Evolutionary conservation across 1,140 invertebrate genomes (phyloP), one percentile per base, ranked within the genome.

Genomic region (Achatina immaculata): DNA sequence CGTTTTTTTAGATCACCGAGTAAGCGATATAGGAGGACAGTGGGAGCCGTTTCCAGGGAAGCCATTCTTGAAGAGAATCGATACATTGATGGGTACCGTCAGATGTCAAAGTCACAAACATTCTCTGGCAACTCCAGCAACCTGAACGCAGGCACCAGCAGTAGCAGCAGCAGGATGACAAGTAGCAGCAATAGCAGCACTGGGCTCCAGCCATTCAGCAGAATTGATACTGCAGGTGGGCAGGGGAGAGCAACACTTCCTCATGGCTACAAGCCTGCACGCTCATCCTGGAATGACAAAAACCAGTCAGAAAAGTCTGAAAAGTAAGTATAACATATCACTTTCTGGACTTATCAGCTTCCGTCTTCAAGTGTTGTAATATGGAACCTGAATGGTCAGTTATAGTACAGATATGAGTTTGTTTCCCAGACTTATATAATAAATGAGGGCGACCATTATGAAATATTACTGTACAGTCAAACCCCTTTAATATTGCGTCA

Each of bases 1-100:
- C 2, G 28, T 75, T 78, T 81, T 81, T 88, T 71, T 87, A 94
- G 94, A 89, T 94, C 93, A 73, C 94, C 93, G 28, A 94, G 94
- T 88, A 94, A 94, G 90, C 91, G 92, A 84, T 89, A 93, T 79
- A 92, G 94, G 38, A 92, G 93, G 76, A 93, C 91, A 34, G 89
- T 92, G 21, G 90, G 91, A 42, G 89, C 86, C 45, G 87, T 89
- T 43, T 89, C 89, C 40, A 77, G 90, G 45, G 88, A 91, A 81
- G 89, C 87, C 43, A 89, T 90, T 71, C 80, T 87, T 78, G 92
- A 92, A 72, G 92, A 93, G 88, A 93, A 91, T 87, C 93, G 92
- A 51, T 87, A 86, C 74, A 88, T 89, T 69, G 89, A 89, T 71
- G 88, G 88, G 14, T 88, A 87, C 80, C 81, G 86, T 62, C 89